These are phyloP conservation scores for Thymelicus sylvestris DNA, from an alignment of 2,888 invertebrate genomes.

Conservation along the genomic window DNA sequence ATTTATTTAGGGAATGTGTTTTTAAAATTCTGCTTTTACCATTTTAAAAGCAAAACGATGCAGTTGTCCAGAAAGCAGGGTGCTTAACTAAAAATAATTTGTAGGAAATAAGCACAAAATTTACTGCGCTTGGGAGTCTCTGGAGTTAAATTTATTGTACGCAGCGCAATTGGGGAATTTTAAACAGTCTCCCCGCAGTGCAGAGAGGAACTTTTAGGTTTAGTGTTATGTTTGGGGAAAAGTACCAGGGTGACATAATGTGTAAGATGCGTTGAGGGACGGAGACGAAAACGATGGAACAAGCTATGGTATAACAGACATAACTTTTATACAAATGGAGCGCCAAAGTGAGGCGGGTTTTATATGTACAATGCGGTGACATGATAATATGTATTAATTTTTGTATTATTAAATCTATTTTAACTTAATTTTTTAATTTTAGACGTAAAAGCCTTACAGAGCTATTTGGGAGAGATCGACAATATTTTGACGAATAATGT, in stretches of 20 bases:
- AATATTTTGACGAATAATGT: no score
- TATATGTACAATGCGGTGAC: no score
- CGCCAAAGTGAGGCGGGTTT: no score
- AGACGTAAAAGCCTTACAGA: no score
- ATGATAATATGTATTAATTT: no score
- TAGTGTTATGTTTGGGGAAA: constrained; percentile 8
- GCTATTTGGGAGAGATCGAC: no score
- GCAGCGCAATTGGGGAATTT: constrained; percentile 74
- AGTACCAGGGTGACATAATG: not conserved
- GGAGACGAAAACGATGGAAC: not conserved
- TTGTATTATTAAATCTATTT: no score
- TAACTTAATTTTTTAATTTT: no score
- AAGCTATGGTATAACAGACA: no score
- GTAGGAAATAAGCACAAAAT: constrained; percentile 72
- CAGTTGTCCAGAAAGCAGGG: constrained; percentile 39
- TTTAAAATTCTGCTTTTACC: constrained; percentile 2
- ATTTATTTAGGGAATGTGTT: not conserved
- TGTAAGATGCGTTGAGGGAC: not conserved
- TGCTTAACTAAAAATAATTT: constrained; percentile 69
- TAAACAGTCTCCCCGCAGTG: constrained; percentile 67
- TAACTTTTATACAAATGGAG: no score
- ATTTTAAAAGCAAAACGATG: constrained; percentile 17
- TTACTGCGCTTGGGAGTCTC: constrained; percentile 62
- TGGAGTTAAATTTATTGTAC: constrained; percentile 74
- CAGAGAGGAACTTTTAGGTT: constrained; percentile 47